These are phyloP conservation scores for Tricholaema leucomelas DNA, from an alignment of 2,113 vertebrate genomes.

Conservation along the genomic window DNA sequence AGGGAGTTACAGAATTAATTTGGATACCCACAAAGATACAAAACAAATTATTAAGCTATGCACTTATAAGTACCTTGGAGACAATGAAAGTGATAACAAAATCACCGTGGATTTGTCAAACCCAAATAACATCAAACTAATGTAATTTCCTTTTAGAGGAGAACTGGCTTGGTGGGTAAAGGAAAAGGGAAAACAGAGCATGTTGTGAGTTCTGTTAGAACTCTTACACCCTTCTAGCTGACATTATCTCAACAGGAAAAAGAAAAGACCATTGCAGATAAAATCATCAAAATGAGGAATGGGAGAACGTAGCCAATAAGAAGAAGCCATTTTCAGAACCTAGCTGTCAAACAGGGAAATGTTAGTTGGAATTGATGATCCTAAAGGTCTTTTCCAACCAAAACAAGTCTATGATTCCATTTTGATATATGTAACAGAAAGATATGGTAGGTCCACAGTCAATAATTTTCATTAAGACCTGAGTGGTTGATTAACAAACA, in stretches of 20 bases:
- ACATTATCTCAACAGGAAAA: background rate
- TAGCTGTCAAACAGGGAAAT: background rate
- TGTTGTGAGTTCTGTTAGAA: constrained; percentile 15
- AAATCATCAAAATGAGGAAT: background rate
- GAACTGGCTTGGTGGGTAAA: background rate
- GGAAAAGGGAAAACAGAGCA: background rate
- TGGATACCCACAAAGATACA: constrained; percentile 21
- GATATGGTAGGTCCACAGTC: background rate
- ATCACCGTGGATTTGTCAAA: background rate
- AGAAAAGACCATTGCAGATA: background rate
- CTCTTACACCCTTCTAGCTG: background rate
- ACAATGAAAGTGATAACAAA: constrained; percentile 51
- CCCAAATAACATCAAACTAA: constrained; percentile 5
- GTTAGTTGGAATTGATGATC: no score
- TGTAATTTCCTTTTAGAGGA: background rate
- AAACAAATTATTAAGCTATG: constrained; percentile 4
- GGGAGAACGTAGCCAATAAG: background rate
- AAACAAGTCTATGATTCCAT: background rate
- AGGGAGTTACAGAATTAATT: background rate
- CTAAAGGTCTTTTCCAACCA: no score
- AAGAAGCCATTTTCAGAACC: background rate
- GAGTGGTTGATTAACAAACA: background rate
- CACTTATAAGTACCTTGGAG: background rate
- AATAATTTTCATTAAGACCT: background rate
- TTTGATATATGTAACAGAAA: background rate